A percentile compares a stretch with the other conserved stretches of the same genome.
Evolutionary conservation across 2,888 invertebrate genomes (phyloP).

Genomic region (Ectobius pallidus): DNA sequence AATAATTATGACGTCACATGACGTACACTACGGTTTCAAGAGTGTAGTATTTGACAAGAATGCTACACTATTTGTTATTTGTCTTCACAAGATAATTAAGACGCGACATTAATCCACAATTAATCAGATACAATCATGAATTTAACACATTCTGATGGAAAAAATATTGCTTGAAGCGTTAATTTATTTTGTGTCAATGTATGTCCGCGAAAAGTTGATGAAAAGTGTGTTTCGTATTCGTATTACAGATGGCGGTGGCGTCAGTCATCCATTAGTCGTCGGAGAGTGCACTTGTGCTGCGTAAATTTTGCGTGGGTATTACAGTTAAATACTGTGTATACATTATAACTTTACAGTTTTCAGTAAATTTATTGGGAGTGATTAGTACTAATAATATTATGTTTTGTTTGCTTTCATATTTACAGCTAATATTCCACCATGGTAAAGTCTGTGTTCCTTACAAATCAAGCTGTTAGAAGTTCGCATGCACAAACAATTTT

Average conservation of each 20-base stretch:
- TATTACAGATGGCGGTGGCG: constrained; percentile 40
- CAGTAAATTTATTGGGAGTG: too few relatives aligned
- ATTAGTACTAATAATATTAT: background rate
- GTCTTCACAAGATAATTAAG: background rate
- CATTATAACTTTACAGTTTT: too few relatives aligned
- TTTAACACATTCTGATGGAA: too few relatives aligned
- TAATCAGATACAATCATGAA: too few relatives aligned
- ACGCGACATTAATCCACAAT: too few relatives aligned
- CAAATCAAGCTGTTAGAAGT: background rate
- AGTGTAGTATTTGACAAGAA: background rate
- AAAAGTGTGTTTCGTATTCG: constrained; percentile 26
- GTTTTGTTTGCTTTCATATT: background rate
- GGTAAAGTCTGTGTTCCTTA: background rate
- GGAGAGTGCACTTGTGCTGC: constrained; percentile 35
- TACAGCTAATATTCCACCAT: background rate
- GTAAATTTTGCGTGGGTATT: constrained; percentile 31
- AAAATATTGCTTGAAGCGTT: too few relatives aligned
- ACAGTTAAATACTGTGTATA: too few relatives aligned
- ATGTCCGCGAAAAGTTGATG: background rate
- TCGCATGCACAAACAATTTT: background rate
- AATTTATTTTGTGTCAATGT: too few relatives aligned
- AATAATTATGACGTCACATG: constrained; percentile 23
- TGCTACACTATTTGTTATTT: background rate
- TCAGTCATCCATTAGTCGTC: constrained; percentile 38
- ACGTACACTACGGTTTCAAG: constrained; percentile 9